Evolutionary conservation across 2,797 vertebrate species (phyloP).

Genomic region (Mormyrops attenuatus): DNA sequence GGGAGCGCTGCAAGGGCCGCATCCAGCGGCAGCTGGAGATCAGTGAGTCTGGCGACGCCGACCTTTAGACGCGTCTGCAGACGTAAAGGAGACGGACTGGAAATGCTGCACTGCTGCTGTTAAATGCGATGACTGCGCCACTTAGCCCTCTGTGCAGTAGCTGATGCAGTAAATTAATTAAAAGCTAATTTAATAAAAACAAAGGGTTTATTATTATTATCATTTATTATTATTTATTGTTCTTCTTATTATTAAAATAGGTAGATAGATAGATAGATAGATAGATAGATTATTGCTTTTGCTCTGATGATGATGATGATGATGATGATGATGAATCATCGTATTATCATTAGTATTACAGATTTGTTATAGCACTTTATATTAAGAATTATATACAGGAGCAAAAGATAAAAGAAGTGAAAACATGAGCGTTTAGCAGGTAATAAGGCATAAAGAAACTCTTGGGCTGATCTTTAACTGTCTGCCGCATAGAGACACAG

Average conservation of each 20-base stretch:
- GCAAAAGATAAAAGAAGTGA: not conserved
- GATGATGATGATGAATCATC: not conserved
- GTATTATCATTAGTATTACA: not conserved
- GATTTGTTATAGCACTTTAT: not conserved
- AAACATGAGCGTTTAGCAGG: not conserved
- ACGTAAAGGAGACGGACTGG: not conserved
- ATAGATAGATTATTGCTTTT: not conserved
- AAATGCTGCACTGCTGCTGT: not conserved
- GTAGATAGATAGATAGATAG: not conserved
- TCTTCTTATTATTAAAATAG: not conserved
- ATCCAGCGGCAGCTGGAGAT: conserved; percentile 97
- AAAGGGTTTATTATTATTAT: not conserved
- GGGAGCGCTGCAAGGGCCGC: conserved; percentile 93
- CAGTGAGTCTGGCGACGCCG: conserved; percentile 67
- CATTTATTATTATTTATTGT: not conserved
- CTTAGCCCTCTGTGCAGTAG: not conserved
- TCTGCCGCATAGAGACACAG: not conserved
- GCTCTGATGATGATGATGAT: not conserved
- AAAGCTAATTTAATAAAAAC: not conserved
- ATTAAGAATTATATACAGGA: not conserved
- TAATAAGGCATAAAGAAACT: not conserved
- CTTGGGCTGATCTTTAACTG: not conserved
- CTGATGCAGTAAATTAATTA: not conserved
- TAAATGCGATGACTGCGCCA: not conserved
- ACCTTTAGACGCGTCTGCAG: not conserved